phyloP scores from a whole-genome alignment of 2,113 vertebrate species.

The Alces alces region DNA sequence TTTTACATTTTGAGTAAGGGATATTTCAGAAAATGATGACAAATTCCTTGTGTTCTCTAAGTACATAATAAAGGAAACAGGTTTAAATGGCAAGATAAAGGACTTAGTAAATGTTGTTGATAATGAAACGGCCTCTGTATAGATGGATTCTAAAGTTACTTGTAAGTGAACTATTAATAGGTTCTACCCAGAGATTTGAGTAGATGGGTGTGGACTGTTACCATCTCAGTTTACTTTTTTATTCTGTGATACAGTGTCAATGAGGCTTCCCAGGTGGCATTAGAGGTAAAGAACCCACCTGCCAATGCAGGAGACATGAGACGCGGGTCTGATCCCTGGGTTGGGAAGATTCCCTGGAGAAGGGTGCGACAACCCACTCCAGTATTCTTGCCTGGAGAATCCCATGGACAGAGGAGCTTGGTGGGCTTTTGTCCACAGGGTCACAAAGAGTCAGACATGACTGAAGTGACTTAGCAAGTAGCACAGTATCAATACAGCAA shows the following conservation, averaged over 20 bases:
- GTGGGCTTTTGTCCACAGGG: not conserved
- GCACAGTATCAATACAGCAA: not conserved
- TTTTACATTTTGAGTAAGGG: not conserved
- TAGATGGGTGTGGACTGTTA: not conserved
- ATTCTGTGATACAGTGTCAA: not conserved
- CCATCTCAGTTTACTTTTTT: not conserved
- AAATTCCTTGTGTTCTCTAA: not conserved
- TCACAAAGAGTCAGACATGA: not conserved
- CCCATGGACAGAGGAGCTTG: not conserved
- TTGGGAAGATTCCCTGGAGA: not conserved
- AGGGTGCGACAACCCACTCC: not conserved
- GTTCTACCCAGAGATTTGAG: not conserved
- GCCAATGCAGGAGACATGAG: not conserved
- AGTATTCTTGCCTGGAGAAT: not conserved
- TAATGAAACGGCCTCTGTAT: not conserved
- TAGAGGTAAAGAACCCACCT: not conserved
- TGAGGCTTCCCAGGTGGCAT: not conserved
- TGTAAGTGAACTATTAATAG: not conserved
- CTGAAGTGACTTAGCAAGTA: not conserved
- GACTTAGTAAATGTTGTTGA: not conserved
- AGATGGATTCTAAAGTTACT: not conserved
- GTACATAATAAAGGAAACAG: not conserved
- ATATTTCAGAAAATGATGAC: not conserved
- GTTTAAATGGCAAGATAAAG: not conserved
- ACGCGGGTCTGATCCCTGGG: not conserved